These are phyloP conservation scores for Bombus difficillimus DNA, from an alignment of 1,140 invertebrate species.

Conservation along the genomic window DNA sequence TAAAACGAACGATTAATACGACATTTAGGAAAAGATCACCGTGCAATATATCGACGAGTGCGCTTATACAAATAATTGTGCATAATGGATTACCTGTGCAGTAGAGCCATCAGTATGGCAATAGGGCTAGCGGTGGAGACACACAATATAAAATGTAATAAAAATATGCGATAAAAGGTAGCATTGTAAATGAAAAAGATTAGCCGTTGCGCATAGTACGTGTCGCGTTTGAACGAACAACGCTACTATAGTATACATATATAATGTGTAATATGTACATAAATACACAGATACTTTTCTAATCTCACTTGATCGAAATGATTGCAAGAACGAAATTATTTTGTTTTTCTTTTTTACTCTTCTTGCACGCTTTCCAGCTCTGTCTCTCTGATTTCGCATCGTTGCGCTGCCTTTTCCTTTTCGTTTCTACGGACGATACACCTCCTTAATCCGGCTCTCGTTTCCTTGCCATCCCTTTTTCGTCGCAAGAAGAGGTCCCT, in stretches of 20 bases:
- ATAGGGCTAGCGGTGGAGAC: constrained; percentile 89
- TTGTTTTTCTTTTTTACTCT: not conserved
- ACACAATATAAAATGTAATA: constrained; percentile 82
- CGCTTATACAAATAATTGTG: constrained; percentile 81
- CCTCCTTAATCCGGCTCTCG: not conserved
- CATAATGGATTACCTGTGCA: constrained; percentile 90
- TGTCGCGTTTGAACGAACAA: constrained; percentile 28
- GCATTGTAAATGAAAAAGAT: constrained; percentile 78
- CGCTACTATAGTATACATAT: not conserved
- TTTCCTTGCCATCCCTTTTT: not conserved
- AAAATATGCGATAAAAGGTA: constrained; percentile 81
- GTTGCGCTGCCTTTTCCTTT: not conserved
- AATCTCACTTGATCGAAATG: not conserved
- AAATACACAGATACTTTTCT: not conserved
- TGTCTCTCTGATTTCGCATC: too few relatives aligned
- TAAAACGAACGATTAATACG: not conserved
- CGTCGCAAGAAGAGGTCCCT: not conserved
- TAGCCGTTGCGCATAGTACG: constrained; percentile 76
- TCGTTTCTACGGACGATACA: not conserved
- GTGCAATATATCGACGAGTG: constrained; percentile 78
- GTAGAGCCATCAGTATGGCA: constrained; percentile 92
- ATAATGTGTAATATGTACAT: not conserved
- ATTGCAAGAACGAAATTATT: not conserved
- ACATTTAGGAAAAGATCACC: constrained; percentile 68
- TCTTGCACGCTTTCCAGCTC: not conserved